Percentiles rank a stretch among this genome's conserved stretches.
phyloP scores from a whole-genome alignment of 2,113 vertebrate species.

The Embiotoca jacksoni region DNA sequence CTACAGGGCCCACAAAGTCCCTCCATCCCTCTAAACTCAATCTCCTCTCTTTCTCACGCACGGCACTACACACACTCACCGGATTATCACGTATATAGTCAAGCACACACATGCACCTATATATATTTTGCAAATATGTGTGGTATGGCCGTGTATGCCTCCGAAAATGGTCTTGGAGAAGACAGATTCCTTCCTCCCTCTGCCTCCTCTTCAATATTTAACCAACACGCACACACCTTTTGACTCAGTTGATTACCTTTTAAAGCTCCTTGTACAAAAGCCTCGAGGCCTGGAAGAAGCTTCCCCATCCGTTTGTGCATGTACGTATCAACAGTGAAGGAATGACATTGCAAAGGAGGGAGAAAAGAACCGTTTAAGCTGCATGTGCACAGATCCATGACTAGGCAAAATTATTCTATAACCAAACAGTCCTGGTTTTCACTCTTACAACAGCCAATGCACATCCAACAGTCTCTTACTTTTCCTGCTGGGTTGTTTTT shows the following conservation, averaged over 20 bases:
- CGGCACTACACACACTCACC: constrained; percentile 30
- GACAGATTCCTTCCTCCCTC: background rate
- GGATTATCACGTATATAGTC: constrained; percentile 1
- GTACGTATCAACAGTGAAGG: background rate
- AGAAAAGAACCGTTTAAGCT: background rate
- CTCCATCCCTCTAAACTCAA: constrained; percentile 61
- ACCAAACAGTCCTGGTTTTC: background rate
- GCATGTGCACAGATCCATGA: constrained; percentile 1
- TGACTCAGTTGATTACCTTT: constrained; percentile 28
- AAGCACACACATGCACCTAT: background rate
- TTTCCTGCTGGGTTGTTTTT: constrained; percentile 3
- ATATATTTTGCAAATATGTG: constrained; percentile 1
- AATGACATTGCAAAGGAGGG: background rate
- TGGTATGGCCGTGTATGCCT: background rate
- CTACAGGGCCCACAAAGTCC: constrained; percentile 57
- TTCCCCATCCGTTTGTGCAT: background rate
- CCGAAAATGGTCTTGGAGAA: too few relatives aligned
- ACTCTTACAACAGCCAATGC: too few relatives aligned
- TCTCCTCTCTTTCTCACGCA: constrained; percentile 43
- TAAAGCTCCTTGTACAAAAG: constrained; percentile 3
- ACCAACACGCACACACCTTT: constrained; percentile 3
- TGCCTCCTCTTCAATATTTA: background rate
- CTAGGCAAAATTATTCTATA: background rate
- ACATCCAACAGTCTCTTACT: background rate
- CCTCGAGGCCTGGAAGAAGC: background rate